phyloP scores from a whole-genome alignment of 1,140 invertebrate genomes.

The Heliconius melpomene region DNA sequence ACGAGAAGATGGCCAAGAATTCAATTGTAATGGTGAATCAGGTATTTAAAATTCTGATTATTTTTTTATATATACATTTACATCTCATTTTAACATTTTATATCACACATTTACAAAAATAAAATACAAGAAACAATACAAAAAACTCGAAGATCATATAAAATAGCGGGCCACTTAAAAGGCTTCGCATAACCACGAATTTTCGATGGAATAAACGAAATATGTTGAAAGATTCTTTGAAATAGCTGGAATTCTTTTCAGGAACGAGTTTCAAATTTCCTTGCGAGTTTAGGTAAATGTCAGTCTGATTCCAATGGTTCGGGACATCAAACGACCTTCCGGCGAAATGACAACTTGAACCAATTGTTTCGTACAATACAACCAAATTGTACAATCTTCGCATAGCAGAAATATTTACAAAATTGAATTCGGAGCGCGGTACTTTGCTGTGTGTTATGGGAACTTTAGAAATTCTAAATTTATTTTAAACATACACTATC shows the following conservation, averaged over 20 bases:
- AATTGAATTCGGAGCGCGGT: constrained; percentile 52
- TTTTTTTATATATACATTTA: neutral
- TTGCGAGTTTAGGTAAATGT: constrained; percentile 51
- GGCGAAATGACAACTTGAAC: constrained; percentile 56
- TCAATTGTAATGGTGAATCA: constrained; percentile 91
- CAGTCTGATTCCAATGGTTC: constrained; percentile 46
- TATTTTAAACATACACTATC: neutral
- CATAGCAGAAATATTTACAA: constrained; percentile 63
- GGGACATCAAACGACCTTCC: constrained; percentile 46
- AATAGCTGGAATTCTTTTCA: constrained; percentile 46
- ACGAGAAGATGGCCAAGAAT: constrained; percentile 92
- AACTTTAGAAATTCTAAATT: constrained; percentile 24
- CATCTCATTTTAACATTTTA: neutral
- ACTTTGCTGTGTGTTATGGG: constrained; percentile 35
- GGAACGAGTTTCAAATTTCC: constrained; percentile 50
- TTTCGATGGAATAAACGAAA: constrained; percentile 47
- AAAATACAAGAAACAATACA: constrained; percentile 55
- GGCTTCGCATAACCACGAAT: constrained; percentile 46
- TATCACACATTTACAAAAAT: neutral
- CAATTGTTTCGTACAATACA: constrained; percentile 64
- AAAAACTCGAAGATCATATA: constrained; percentile 44
- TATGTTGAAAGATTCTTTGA: constrained; percentile 35
- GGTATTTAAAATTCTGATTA: constrained; percentile 77
- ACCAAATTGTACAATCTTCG: constrained; percentile 58
- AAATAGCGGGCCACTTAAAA: constrained; percentile 40